Conservation (phyloP, 2,888 invertebrate species). For the Euproctis similis region DNA sequence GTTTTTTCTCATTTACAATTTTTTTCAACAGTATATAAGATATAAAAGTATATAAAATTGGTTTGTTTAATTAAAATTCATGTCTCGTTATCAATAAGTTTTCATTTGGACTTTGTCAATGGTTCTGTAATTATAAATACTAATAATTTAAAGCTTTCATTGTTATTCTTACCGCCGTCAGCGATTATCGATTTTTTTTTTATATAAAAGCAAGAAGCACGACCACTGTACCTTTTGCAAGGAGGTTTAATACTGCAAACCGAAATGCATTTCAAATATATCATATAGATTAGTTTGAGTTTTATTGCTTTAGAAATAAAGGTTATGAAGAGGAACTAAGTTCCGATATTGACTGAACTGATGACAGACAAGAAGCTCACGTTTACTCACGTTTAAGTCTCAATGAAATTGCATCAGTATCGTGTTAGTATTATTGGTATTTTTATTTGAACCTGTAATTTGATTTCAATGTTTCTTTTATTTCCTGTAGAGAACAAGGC, state of each 20-base stretch:
- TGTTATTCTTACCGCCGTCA: slow-evolving; percentile 55
- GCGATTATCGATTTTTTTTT: slow-evolving; percentile 60
- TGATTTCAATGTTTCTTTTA: slow-evolving; percentile 47
- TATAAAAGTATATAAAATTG: too few relatives aligned
- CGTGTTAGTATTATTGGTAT: slow-evolving; percentile 65
- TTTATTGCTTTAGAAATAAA: slow-evolving; percentile 37
- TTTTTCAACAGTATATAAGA: too few relatives aligned
- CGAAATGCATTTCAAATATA: too few relatives aligned
- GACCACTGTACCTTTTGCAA: slow-evolving; percentile 50
- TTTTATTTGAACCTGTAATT: slow-evolving; percentile 60
- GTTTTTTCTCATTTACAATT: too few relatives aligned
- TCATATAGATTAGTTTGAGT: slow-evolving; percentile 31
- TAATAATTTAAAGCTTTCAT: slow-evolving; percentile 68
- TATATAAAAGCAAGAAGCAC: slow-evolving; percentile 25
- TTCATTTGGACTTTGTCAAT: slow-evolving; percentile 58
- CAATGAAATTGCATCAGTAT: slow-evolving; percentile 68
- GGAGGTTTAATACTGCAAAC: slow-evolving; percentile 30
- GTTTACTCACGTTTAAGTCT: slow-evolving; percentile 69
- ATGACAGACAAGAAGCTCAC: slow-evolving; percentile 47
- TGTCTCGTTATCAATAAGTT: slow-evolving; percentile 42
- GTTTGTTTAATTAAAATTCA: slow-evolving; percentile 44
- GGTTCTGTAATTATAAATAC: slow-evolving; percentile 66
- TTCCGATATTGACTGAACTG: slow-evolving; percentile 37
- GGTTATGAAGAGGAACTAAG: slow-evolving; percentile 24
- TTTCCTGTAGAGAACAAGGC: slow-evolving; percentile 40